A percentile compares a stretch with the other conserved stretches of the same genome.
Evolutionary conservation across 37 sponge, comb jelly and placozoan genomes (phyloP).

Genomic region (Chondrilla cf. caribensis): DNA sequence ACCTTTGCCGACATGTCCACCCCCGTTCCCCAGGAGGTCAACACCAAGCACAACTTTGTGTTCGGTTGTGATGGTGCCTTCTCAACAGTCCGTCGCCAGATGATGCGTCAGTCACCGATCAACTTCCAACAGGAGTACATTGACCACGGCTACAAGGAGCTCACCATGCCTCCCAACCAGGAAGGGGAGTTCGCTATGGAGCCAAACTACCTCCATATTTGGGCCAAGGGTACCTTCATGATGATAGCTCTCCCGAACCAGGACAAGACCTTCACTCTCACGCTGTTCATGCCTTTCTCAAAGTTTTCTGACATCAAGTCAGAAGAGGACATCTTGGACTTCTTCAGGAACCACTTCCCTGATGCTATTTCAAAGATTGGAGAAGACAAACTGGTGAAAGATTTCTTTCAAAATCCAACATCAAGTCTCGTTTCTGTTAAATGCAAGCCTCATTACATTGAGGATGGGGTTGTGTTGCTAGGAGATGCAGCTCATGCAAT

Average conservation of each 20-base stretch:
- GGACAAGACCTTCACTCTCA: slow-evolving; percentile 76
- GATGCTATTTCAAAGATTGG: slow-evolving; percentile 75
- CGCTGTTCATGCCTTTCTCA: slow-evolving; percentile 81
- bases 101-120: slow-evolving; percentile 65
- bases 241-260: slow-evolving; percentile 85
- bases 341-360: slow-evolving; percentile 74
- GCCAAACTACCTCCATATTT: slow-evolving; percentile 84
- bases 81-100: slow-evolving; percentile 74
- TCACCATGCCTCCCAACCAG: slow-evolving; percentile 58
- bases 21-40: background rate
- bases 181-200: slow-evolving; percentile 68
- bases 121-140: slow-evolving; percentile 83
- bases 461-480: slow-evolving; percentile 48
- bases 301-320: slow-evolving; percentile 65
- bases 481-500: slow-evolving; percentile 96
- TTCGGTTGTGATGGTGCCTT: slow-evolving; percentile 88
- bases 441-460: slow-evolving; percentile 78
- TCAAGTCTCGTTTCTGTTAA: slow-evolving; percentile 68
- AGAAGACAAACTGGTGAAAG: slow-evolving; percentile 52
- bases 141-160: slow-evolving; percentile 86
- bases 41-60: slow-evolving; percentile 42
- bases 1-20: slow-evolving; percentile 10
- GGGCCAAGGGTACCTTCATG: slow-evolving; percentile 87
- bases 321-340: slow-evolving; percentile 56
- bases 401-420: slow-evolving; percentile 63